Conservation (phyloP, 2,888 invertebrate species). For the Tiphia femorata region DNA sequence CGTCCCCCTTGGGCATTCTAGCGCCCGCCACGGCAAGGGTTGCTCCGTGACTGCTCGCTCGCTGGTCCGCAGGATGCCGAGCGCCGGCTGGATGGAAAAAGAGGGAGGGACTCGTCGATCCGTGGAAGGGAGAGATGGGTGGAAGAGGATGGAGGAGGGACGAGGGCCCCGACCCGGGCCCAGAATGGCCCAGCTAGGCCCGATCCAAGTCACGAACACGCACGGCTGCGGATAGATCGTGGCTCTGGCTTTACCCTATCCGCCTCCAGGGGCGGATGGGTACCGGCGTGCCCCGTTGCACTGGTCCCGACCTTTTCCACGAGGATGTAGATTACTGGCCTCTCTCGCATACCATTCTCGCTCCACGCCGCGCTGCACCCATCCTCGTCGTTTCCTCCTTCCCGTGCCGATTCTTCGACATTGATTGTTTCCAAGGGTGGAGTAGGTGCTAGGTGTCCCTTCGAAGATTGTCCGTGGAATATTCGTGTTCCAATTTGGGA, state of each 20-base stretch:
- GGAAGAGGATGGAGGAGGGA: conserved; percentile 16
- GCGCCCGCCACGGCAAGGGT: conserved; percentile 52
- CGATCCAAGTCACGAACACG: conserved; percentile 60
- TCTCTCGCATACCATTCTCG: too few species aligned
- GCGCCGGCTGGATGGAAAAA: conserved; percentile 19
- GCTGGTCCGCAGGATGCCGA: conserved; percentile 19
- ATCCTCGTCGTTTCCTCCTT: too few species aligned
- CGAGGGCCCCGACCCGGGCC: conserved; percentile 27
- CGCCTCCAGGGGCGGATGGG: conserved; percentile 43
- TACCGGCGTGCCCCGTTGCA: conserved; percentile 8
- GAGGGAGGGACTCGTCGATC: conserved; percentile 12
- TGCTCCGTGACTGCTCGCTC: conserved; percentile 57
- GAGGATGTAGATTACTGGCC: conserved; percentile 35
- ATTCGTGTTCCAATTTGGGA: too few species aligned
- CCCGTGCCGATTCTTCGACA: too few species aligned
- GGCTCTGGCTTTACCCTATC: conserved; percentile 30
- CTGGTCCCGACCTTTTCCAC: conserved; percentile 31
- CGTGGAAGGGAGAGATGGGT: background rate
- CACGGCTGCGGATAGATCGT: conserved; percentile 56
- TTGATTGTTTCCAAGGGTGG: too few species aligned
- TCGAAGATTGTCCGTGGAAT: too few species aligned
- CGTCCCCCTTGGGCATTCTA: conserved; percentile 45
- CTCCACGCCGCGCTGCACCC: too few species aligned
- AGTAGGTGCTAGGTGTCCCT: too few species aligned
- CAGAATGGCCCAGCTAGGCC: conserved; percentile 19